Percentiles rank a stretch among this genome's conserved stretches.
Evolutionary conservation across 2,113 vertebrate species (phyloP).

Genomic region (Halcyon senegalensis): DNA sequence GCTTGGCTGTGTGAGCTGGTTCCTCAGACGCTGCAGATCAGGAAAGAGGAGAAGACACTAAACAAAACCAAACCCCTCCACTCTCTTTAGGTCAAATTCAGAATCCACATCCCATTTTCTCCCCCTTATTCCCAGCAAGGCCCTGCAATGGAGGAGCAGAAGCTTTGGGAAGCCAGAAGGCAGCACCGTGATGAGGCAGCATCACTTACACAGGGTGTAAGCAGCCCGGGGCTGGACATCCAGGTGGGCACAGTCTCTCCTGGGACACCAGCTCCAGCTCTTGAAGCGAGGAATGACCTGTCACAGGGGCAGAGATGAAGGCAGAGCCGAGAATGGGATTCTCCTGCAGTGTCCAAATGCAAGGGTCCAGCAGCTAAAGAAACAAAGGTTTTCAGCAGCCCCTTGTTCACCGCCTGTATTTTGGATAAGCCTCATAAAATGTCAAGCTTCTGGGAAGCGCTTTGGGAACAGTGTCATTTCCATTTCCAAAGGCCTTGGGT

Average conservation of each 20-base stretch:
- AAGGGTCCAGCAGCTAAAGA: not conserved
- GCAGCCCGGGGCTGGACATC: no score
- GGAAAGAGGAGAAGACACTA: not conserved
- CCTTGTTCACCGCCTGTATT: not conserved
- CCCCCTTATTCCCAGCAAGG: not conserved
- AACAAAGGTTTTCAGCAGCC: not conserved
- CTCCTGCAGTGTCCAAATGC: not conserved
- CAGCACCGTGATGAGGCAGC: not conserved
- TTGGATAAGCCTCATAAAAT: not conserved
- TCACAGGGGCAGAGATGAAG: not conserved
- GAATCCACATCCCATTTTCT: not conserved
- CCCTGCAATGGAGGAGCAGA: not conserved
- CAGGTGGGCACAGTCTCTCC: rapidly evolving
- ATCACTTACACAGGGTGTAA: not conserved
- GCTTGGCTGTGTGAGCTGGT: not conserved
- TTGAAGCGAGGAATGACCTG: not conserved
- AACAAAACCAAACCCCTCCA: no score
- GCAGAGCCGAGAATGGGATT: no score
- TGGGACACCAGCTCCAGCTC: not conserved
- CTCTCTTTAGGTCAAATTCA: not conserved
- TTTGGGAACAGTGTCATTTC: not conserved
- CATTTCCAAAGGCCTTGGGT: not conserved
- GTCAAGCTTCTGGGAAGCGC: not conserved
- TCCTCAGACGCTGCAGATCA: not conserved
- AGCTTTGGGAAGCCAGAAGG: no score